Base-by-base conservation (phyloP, 2,888 invertebrate species). In the Drosophila kokeensis region DNA sequence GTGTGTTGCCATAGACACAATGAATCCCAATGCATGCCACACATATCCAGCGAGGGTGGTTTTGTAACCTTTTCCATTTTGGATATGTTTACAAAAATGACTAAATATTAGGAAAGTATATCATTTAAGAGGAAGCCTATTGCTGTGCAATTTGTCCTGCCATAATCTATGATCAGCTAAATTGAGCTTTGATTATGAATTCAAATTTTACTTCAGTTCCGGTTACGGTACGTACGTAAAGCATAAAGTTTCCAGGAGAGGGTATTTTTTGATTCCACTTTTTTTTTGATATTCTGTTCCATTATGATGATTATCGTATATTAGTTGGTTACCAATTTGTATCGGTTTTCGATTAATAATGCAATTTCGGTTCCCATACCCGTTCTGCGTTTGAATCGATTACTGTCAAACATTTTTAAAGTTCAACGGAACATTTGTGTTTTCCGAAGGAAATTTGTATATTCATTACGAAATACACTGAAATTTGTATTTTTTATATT, bases 11-110 rank as follows among this genome's bases (percentile, higher is more conserved):
- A 75, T 60, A 49, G 60, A 53, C 68, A 72, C 54, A 7, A 30
- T 15, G 6, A 29, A 48, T 73, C 76, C 76, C 80, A 67, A 48
- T 71, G 79, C 68, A 79, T 34, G 32, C 48, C 59, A 52, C 62
- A 21, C 38, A 29, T 55, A 18, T 45, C 45, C 45, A 45, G 49
- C 78, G 79, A 79, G 78, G 68, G 61, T 32, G 0, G 10, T 11
- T 13, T 10, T 11, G 0, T 3, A 11, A 21, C 48, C 6, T 61
- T 55, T 27, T 5, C 8, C n/a, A 3, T 42, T 30, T 29, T 36
- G 5, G 0, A 24, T 18, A 6, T 2, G 2, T 8, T 18, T 2
- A 24, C 4, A 24, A 13, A 5, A n/a, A 7, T 24, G 1, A 15
- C 24, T 4, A 15, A 24, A 21, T 13, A 4, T 13, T 4, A 4